Evolutionary conservation across 2,888 invertebrate species (phyloP).

Genomic region (Eupithecia dodoneata): DNA sequence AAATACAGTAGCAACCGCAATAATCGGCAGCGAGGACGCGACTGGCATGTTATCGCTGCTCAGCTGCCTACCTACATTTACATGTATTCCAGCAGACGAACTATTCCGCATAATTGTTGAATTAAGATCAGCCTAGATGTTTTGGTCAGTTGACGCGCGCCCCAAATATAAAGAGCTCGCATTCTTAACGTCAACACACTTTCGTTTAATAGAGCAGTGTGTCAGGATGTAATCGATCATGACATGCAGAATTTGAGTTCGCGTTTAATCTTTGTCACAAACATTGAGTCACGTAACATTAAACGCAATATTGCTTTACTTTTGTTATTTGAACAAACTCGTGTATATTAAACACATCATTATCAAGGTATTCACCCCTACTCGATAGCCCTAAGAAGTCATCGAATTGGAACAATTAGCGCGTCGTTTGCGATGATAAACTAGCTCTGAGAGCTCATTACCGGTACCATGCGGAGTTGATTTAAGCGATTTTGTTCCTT

Average conservation of each 20-base stretch:
- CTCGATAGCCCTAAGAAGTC: constrained; percentile 49
- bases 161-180: constrained; percentile 61
- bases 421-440: constrained; percentile 56
- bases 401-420: constrained; percentile 59
- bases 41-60: constrained; percentile 81
- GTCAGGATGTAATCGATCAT: constrained; percentile 35
- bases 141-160: constrained; percentile 75
- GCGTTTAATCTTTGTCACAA: constrained; percentile 39
- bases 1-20: constrained; percentile 76
- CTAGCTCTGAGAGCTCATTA: constrained; percentile 56
- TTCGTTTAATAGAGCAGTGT: constrained; percentile 39
- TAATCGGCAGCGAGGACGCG: constrained; percentile 79
- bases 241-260: constrained; percentile 36
- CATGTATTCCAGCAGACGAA: constrained; percentile 67
- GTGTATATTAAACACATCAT: constrained; percentile 18
- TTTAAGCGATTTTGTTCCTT: constrained; percentile 65
- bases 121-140: constrained; percentile 71
- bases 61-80: constrained; percentile 56
- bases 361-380: constrained; percentile 49
- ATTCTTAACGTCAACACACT: constrained; percentile 57
- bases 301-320: constrained; percentile 31
- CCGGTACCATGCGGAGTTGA: constrained; percentile 48
- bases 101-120: constrained; percentile 67
- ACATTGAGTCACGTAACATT: constrained; percentile 21
- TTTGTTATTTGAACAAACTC: neutral